A percentile compares a stretch with the other conserved stretches of the same genome.
These are phyloP conservation scores for Hirundichthys speculiger DNA, from an alignment of 2,113 vertebrate genomes.

Conservation along the genomic window DNA sequence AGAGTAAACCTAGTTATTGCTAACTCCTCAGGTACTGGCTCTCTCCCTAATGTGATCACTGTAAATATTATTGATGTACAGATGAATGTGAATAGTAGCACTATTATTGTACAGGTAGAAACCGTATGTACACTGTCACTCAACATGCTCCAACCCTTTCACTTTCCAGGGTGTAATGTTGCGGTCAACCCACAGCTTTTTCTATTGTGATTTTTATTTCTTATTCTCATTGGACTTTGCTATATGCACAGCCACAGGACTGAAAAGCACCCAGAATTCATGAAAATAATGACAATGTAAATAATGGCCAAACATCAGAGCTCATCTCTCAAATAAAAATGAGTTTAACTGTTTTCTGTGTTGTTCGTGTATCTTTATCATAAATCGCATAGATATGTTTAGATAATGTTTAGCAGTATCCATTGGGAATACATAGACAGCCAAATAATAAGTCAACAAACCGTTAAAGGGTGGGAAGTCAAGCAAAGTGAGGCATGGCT, in stretches of 20 bases:
- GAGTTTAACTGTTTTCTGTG: constrained; percentile 53
- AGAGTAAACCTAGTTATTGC: constrained; percentile 56
- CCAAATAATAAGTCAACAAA: no score
- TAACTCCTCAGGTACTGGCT: constrained; percentile 75
- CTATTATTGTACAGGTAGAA: constrained; percentile 75
- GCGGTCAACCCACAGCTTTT: constrained; percentile 51
- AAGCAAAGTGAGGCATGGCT: no score
- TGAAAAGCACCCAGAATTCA: constrained; percentile 35
- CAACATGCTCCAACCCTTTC: constrained; percentile 38
- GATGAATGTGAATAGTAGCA: constrained; percentile 77
- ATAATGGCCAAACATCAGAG: constrained; percentile 61
- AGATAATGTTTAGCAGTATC: background rate
- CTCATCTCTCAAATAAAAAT: constrained; percentile 72
- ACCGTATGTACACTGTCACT: constrained; percentile 62
- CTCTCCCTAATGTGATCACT: constrained; percentile 70
- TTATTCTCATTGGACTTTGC: constrained; percentile 47
- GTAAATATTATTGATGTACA: constrained; percentile 78
- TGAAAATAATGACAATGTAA: constrained; percentile 52
- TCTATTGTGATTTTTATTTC: constrained; percentile 49
- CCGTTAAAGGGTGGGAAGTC: no score
- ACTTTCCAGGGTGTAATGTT: constrained; percentile 33
- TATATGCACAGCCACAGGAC: constrained; percentile 42
- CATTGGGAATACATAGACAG: background rate
- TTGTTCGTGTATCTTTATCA: background rate
- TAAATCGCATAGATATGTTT: no score